These are phyloP conservation scores for Zootoca vivipara DNA, from an alignment of 2,113 vertebrate species.

Conservation along the genomic window DNA sequence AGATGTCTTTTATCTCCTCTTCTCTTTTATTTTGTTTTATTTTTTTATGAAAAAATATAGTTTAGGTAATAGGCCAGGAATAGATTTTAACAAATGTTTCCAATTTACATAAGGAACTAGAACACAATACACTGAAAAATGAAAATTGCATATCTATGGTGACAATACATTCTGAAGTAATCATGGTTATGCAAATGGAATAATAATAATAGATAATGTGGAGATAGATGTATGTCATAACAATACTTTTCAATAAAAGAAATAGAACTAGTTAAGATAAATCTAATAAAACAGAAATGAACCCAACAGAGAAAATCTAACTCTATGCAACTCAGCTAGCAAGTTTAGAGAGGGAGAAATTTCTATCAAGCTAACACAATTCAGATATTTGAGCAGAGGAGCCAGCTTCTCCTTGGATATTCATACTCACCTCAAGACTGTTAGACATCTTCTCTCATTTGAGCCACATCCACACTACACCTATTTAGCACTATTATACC, in stretches of 20 bases:
- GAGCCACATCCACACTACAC: no score
- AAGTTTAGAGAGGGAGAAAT: neutral
- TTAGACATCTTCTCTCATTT: neutral
- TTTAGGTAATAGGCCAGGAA: neutral
- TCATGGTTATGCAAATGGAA: neutral
- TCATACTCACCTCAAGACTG: neutral
- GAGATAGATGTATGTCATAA: neutral
- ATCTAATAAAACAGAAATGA: conserved; percentile 1
- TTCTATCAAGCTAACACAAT: neutral
- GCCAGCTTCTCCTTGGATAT: neutral
- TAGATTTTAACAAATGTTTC: neutral
- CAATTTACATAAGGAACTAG: neutral
- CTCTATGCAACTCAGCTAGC: neutral
- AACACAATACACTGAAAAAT: neutral
- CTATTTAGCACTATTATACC: neutral
- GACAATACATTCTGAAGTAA: neutral
- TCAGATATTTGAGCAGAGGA: neutral
- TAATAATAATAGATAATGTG: neutral
- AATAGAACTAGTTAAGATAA: neutral
- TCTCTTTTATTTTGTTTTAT: neutral
- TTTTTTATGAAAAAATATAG: neutral
- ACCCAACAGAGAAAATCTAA: neutral
- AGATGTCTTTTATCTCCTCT: neutral
- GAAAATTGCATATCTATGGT: neutral
- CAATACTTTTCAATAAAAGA: neutral